Evolutionary conservation across 2,888 invertebrate species (phyloP).

Genomic region (Drosophila flavopinicola): DNA sequence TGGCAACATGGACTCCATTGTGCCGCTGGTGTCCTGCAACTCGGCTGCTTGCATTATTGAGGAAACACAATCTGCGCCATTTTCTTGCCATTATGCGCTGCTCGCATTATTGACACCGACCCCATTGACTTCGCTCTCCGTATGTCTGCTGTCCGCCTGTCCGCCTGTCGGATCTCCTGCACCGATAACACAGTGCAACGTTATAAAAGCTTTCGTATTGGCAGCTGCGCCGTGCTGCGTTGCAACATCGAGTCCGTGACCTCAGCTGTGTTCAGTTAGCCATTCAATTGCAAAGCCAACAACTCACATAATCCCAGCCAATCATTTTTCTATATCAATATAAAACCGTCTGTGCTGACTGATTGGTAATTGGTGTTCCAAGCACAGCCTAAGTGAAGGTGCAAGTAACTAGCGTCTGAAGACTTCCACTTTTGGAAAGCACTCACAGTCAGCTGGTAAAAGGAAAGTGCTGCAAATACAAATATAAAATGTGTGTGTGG

Average conservation of each 20-base stretch:
- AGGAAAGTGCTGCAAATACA: too few relatives aligned
- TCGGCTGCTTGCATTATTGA: neutral
- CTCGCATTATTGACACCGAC: slow-evolving; percentile 55
- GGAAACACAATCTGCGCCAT: slow-evolving; percentile 63
- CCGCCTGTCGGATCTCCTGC: slow-evolving; percentile 21
- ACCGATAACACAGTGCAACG: slow-evolving; percentile 44
- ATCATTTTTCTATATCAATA: neutral
- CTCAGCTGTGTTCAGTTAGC: slow-evolving; percentile 7
- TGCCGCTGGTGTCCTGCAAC: slow-evolving; percentile 9
- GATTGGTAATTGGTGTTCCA: too few relatives aligned
- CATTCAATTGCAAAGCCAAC: slow-evolving; percentile 44
- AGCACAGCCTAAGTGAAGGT: too few relatives aligned
- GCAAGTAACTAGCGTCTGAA: too few relatives aligned
- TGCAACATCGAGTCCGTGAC: slow-evolving; percentile 1
- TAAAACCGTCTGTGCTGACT: too few relatives aligned
- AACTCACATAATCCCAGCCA: neutral
- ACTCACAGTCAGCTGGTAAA: too few relatives aligned
- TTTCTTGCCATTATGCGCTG: slow-evolving; percentile 62
- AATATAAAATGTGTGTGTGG: too few relatives aligned
- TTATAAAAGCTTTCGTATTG: slow-evolving; percentile 62
- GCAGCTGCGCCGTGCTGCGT: slow-evolving; percentile 30
- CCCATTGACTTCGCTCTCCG: slow-evolving; percentile 20
- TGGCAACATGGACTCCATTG: slow-evolving; percentile 44
- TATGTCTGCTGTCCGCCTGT: slow-evolving; percentile 6
- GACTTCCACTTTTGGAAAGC: too few relatives aligned